phyloP scores from a whole-genome alignment of 2,113 vertebrate genomes.

The Sinocyclocheilus grahami region DNA sequence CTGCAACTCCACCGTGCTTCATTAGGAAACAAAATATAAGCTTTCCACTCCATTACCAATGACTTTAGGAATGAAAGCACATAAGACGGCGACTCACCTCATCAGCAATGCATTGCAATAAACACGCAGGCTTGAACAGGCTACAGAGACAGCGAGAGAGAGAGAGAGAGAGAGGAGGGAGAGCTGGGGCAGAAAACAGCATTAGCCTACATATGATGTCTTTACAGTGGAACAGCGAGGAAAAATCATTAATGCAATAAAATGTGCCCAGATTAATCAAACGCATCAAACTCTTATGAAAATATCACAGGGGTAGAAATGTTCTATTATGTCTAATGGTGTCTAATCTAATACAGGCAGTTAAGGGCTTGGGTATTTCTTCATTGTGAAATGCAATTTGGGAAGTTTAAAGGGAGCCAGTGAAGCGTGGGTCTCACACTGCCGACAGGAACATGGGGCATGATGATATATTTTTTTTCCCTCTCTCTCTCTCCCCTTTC shows the following conservation, averaged over 20 bases:
- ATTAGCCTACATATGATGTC: constrained; percentile 94
- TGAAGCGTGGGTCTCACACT: constrained; percentile 91
- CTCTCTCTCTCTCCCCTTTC: constrained; percentile 61
- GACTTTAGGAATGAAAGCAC: constrained; percentile 99
- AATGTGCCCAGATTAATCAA: constrained; percentile 99
- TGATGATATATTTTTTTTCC: constrained; percentile 78
- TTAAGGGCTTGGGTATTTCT: constrained; percentile 99
- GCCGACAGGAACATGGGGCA: constrained; percentile 95
- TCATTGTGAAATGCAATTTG: constrained; percentile 98
- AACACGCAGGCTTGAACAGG: constrained; percentile 90
- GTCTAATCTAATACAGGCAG: constrained; percentile 99
- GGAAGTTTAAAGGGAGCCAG: constrained; percentile 99
- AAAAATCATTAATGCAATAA: constrained; percentile 99
- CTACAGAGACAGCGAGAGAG: constrained; percentile 67
- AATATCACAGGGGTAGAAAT: constrained; percentile 93
- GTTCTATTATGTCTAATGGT: constrained; percentile 99
- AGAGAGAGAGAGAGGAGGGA: constrained; percentile 60
- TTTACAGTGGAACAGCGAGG: constrained; percentile 94
- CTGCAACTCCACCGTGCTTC: constrained; percentile 88
- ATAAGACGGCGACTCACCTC: constrained; percentile 99
- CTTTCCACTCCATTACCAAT: constrained; percentile 99
- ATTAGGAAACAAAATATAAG: constrained; percentile 99
- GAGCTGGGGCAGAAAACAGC: constrained; percentile 79
- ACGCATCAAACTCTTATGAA: constrained; percentile 98
- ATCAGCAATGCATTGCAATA: constrained; percentile 99